These are phyloP conservation scores for Pterocles gutturalis DNA, from an alignment of 2,113 vertebrate species.

Conservation along the genomic window DNA sequence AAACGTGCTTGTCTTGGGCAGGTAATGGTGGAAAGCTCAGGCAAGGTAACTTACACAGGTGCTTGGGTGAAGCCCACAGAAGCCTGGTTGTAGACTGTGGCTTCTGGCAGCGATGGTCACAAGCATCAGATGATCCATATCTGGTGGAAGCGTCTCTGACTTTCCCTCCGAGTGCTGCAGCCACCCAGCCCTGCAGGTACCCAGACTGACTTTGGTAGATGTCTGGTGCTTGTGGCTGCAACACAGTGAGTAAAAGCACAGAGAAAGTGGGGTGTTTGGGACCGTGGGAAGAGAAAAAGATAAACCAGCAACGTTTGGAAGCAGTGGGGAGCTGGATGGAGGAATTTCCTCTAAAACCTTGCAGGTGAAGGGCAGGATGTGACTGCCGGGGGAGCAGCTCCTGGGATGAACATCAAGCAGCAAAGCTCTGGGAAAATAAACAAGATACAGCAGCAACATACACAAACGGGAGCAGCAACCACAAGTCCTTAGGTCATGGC, in stretches of 20 bases:
- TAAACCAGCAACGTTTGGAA: background rate
- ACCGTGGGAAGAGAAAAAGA: background rate
- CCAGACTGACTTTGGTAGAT: background rate
- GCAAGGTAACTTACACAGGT: fast-evolving
- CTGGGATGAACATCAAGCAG: background rate
- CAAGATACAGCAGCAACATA: background rate
- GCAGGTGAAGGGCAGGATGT: background rate
- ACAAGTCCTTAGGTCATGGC: background rate
- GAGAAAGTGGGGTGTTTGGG: background rate
- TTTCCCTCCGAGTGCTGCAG: background rate
- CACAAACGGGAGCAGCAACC: background rate
- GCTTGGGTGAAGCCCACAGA: too few relatives aligned
- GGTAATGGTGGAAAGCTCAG: background rate
- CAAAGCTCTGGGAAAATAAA: background rate
- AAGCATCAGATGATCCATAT: fast-evolving
- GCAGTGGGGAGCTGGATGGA: background rate
- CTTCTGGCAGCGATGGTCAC: too few relatives aligned
- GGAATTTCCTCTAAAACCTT: background rate
- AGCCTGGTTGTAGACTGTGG: background rate
- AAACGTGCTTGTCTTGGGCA: background rate
- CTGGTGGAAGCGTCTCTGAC: background rate
- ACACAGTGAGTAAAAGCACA: background rate
- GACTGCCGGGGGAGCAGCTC: background rate
- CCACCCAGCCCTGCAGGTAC: fast-evolving
- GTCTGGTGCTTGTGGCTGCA: background rate